Conservation (phyloP, 2,113 vertebrate genomes). For the Mellivora capensis region DNA sequence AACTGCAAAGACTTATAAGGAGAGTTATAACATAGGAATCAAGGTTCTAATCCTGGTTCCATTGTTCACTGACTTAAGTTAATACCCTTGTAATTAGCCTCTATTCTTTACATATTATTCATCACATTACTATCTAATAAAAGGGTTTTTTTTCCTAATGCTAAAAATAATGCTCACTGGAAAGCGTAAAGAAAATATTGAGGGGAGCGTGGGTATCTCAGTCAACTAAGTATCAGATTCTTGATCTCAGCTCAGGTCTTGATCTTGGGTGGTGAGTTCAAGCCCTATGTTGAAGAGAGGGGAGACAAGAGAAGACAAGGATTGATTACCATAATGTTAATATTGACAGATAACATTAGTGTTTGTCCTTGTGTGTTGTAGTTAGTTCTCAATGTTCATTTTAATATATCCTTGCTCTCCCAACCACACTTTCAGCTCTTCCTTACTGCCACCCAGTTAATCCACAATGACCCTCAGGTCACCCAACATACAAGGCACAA, state of each 20-base stretch:
- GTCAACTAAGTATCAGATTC: background rate
- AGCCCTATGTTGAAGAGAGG: background rate
- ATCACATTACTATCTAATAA: background rate
- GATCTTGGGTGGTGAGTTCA: background rate
- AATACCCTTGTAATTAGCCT: background rate
- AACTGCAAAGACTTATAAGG: background rate
- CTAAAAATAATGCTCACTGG: background rate
- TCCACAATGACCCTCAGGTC: background rate
- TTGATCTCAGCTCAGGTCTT: background rate
- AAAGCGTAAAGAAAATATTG: background rate
- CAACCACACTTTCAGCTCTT: background rate
- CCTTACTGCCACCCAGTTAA: background rate
- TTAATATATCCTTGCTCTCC: background rate
- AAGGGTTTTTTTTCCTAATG: background rate
- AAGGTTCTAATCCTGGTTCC: background rate
- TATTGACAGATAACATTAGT: background rate
- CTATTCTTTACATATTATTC: background rate
- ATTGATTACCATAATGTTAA: background rate
- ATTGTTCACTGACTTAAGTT: background rate
- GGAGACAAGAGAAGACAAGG: background rate
- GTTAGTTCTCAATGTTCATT: background rate
- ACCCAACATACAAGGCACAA: background rate
- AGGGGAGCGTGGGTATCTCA: background rate
- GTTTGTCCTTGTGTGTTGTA: background rate
- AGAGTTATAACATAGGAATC: background rate